Base-by-base conservation (phyloP, 64 coral and sea anemone genomes). In the Montipora capricornis region DNA sequence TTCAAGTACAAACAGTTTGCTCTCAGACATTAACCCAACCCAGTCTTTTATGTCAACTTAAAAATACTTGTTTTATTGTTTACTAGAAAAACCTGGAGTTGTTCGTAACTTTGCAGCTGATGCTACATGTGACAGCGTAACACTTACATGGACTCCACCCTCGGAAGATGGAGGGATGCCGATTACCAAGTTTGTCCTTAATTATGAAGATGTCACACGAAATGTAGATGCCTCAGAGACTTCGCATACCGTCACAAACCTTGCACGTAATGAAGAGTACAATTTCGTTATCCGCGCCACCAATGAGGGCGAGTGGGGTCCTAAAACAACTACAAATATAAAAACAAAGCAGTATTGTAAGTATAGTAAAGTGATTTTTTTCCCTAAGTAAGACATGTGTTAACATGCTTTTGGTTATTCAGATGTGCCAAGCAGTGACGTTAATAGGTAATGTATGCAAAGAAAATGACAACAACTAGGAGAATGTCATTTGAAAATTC, bases 321-420 rank as follows among this genome's bases (percentile, higher is more conserved):
- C 15, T 10, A 49, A 3, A 17, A 68, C 47, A 46, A 73, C 19
- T 9, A 20, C 69, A 46, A 69, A 49, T 15, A 20, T 81, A 0
- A 88, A 50, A 14, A 93, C 92, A 12, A 47, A 73, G 16, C 15
- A 93, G 61, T 88, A 80, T 76, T 93, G 92, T 93, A 70, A 93
- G 92, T 88, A 77, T 49, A 64, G 29, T 37, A 37, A 1, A 37
- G 29, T 37, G 29, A 37, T 37, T 37, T 37, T 37, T 22, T 22
- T 22, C 22, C 22, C 22, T 22, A 29, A 37, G 29, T 37, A 37
- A 37, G 29, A 37, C 29, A 37, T 37, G 29, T 37, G 29, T 37
- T 37, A 37, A 37, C 29, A 37, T 37, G 1, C 29, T 37, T 37
- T 37, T 37, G 29, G 1, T 37, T 37, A 37, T 37, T 37, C 29